Conservation (phyloP, 2,888 invertebrate species). For the Brachypalpus laphriformis region DNA sequence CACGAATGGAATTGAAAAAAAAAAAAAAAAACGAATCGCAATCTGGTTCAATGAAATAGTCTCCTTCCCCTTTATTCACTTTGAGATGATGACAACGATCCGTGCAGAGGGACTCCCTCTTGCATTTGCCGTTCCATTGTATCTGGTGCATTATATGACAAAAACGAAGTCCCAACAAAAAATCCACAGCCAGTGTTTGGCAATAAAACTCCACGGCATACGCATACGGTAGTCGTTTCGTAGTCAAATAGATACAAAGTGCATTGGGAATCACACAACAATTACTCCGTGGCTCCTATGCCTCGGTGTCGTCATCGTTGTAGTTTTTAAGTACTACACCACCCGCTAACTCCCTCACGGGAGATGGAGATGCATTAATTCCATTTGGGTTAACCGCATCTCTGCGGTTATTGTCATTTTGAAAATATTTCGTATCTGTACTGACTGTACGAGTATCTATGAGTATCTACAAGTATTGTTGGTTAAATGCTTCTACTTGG, state of each 20-base stretch:
- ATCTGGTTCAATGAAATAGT: conserved; percentile 39
- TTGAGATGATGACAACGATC: conserved; percentile 12
- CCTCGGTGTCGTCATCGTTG: not conserved
- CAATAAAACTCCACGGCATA: conserved; percentile 39
- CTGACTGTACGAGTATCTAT: not conserved
- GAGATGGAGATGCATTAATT: conserved; percentile 42
- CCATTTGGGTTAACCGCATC: conserved; percentile 61
- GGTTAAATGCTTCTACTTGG: conserved; percentile 36
- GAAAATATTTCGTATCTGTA: conserved; percentile 6
- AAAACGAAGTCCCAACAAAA: conserved; percentile 28
- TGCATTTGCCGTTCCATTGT: conserved; percentile 44
- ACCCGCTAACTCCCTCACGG: not conserved
- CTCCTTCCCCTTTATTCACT: not conserved
- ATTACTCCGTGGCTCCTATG: conserved; percentile 22
- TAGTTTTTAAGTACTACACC: not conserved
- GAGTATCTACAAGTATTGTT: conserved; percentile 10
- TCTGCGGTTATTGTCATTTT: conserved; percentile 34
- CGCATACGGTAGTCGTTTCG: not conserved
- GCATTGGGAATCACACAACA: conserved; percentile 42
- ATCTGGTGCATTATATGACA: conserved; percentile 44
- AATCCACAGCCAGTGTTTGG: conserved; percentile 23
- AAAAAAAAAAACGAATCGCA: conserved; percentile 10
- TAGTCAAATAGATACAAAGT: conserved; percentile 16
- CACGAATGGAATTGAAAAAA: conserved; percentile 30
- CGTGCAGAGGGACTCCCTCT: conserved; percentile 15